Evolutionary conservation across 1,140 invertebrate genomes (phyloP), one percentile per base, ranked within the genome.

Genomic region (Bombus cullumanus): DNA sequence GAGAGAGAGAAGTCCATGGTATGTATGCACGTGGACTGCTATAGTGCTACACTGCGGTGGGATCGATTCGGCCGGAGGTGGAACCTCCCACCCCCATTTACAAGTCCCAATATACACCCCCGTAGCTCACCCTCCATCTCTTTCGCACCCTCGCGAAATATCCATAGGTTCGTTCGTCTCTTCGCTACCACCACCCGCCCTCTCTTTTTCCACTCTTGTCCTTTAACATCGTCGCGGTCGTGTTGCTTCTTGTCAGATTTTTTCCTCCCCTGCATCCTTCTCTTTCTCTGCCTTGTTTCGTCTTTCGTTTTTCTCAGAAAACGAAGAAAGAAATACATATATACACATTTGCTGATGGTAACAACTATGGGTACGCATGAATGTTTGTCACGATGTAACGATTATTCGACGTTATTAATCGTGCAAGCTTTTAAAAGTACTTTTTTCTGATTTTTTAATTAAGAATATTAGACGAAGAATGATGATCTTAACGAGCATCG

Each of bases 31-130:
- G 94, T 94, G 94, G 92, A 79, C 86, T 91, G 91, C 92, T 94
- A 94, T 93, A 94, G 92, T 89, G 92, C 92, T 92, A 92, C 92
- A 94, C 92, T 94, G 94, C 94, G 93, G 94, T 94, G 89, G 93
- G 93, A 94, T 94, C 94, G 94, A 95, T 95, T 95, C 93, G 93
- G 86, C 89, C 90, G 91, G 93, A 92, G 93, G 92, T 90, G 80
- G 87, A 86, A 81, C 79, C 72, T 66, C 73, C 84, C 81, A 75
- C 88, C 81, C 73, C 81, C 92, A 92, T 94, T 95, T 94, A 94
- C 93, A 94, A 95, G 90, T 91, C 87, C 92, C 92, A 93, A 94
- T 93, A 94, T 94, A 93, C 92, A 92, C 87, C 92, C 92, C 91
- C 90, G 85, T 88, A 88, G 88, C 86, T 81, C 78, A 84, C 81